phyloP scores from a whole-genome alignment of 2,888 invertebrate genomes.

The Drosophila helvetica region DNA sequence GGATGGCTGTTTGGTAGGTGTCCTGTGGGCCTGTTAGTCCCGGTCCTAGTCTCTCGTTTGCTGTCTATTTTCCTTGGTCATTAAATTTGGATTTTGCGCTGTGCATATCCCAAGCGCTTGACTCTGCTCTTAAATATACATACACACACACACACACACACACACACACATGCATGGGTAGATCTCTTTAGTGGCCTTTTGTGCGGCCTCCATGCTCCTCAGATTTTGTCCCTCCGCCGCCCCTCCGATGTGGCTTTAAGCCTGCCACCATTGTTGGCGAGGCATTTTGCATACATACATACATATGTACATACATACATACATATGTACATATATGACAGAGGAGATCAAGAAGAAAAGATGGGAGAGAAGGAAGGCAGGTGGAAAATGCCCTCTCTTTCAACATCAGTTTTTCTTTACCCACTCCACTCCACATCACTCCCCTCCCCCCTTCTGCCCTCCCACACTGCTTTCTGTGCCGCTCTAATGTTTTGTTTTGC shows the following conservation, averaged over 20 bases:
- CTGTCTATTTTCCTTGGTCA: slow-evolving; percentile 78
- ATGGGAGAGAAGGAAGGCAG: neutral
- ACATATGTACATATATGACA: neutral
- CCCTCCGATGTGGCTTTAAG: slow-evolving; percentile 39
- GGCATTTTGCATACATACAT: slow-evolving; percentile 62
- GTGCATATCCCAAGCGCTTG: slow-evolving; percentile 71
- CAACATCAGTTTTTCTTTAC: slow-evolving; percentile 23
- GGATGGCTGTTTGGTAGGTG: no score
- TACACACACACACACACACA: slow-evolving; percentile 23
- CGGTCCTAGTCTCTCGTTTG: slow-evolving; percentile 45
- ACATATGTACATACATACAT: slow-evolving; percentile 7
- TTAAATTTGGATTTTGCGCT: slow-evolving; percentile 76
- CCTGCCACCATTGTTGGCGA: slow-evolving; percentile 44
- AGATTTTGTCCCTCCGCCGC: slow-evolving; percentile 2
- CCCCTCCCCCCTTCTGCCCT: no score
- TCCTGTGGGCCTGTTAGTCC: slow-evolving; percentile 17
- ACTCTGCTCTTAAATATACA: slow-evolving; percentile 68
- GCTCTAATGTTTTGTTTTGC: slow-evolving; percentile 61
- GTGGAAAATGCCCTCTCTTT: slow-evolving; percentile 15
- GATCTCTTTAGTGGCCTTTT: slow-evolving; percentile 65
- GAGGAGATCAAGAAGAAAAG: neutral
- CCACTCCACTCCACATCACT: neutral
- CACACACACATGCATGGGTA: slow-evolving; percentile 39
- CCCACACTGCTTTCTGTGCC: neutral
- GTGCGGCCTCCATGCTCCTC: slow-evolving; percentile 38